Conservation (phyloP, 1,140 invertebrate genomes). For the Lordiphosa collinella region DNA sequence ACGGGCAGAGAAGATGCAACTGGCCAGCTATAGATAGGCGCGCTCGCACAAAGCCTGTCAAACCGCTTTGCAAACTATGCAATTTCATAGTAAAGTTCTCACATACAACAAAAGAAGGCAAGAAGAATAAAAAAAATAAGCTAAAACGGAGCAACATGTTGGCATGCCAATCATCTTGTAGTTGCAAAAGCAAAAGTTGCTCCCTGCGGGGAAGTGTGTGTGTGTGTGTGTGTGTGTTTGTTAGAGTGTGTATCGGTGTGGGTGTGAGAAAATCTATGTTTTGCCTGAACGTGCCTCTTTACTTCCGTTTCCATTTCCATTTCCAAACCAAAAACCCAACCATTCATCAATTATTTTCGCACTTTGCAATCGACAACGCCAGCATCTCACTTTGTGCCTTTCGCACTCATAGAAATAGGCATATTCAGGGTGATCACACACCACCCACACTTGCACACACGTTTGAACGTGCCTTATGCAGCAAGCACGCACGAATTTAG, state of each 20-base stretch:
- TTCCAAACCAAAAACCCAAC: conserved; percentile 20
- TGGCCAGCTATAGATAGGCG: conserved; percentile 42
- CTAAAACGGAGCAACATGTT: conserved; percentile 56
- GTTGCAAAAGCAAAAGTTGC: conserved; percentile 19
- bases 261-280: conserved; percentile 17
- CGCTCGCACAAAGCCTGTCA: conserved; percentile 35
- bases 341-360: conserved; percentile 59
- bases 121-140: conserved; percentile 16
- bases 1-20: conserved; percentile 48
- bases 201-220: neutral
- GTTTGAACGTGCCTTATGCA: conserved; percentile 28
- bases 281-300: conserved; percentile 50
- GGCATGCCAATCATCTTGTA: conserved; percentile 75
- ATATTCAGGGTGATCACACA: conserved; percentile 21
- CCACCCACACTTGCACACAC: conserved; percentile 3
- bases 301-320: conserved; percentile 52
- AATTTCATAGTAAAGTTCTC: conserved; percentile 66
- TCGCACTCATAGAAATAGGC: conserved; percentile 20
- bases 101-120: conserved; percentile 25
- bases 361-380: conserved; percentile 29
- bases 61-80: conserved; percentile 56
- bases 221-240: neutral
- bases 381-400: conserved; percentile 1
- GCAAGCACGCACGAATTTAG: conserved; percentile 19
- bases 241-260: neutral